A percentile compares a stretch with the other conserved stretches of the same genome.
phyloP scores from a whole-genome alignment of 2,888 invertebrate species.

The Amblyteles armatorius region DNA sequence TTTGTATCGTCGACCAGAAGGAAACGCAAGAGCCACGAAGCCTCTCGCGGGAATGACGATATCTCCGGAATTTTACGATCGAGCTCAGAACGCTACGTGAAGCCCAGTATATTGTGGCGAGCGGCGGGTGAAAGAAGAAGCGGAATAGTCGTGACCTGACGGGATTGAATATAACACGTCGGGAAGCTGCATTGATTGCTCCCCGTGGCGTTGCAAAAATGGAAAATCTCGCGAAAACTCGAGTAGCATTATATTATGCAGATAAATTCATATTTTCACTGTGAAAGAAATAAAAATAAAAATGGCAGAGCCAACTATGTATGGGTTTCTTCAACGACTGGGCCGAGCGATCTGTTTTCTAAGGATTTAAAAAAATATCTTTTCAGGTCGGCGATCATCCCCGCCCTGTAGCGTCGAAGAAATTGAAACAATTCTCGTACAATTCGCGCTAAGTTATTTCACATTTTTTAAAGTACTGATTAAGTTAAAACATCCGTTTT shows the following conservation, averaged over 20 bases:
- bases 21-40: slow-evolving; percentile 19
- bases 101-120: slow-evolving; percentile 21
- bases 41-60: slow-evolving; percentile 59
- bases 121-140: slow-evolving; percentile 1
- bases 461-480: no score
- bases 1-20: slow-evolving; percentile 42
- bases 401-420: slow-evolving; percentile 9
- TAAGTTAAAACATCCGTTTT: no score
- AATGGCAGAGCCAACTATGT: background rate
- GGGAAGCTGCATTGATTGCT: slow-evolving; percentile 47
- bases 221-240: slow-evolving; percentile 48
- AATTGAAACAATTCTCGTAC: slow-evolving; percentile 9
- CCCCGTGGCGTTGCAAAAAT: slow-evolving; percentile 34
- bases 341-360: background rate
- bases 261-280: slow-evolving; percentile 5
- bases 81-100: slow-evolving; percentile 56
- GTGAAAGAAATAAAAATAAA: background rate
- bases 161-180: background rate
- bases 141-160: slow-evolving; percentile 38
- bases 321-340: background rate
- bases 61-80: slow-evolving; percentile 65
- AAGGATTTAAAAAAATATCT: background rate
- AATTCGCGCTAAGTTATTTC: no score
- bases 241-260: slow-evolving; percentile 8
- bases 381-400: background rate